Percentiles rank a stretch among this genome's conserved stretches.
Conservation (phyloP, 2,113 vertebrate genomes). For the Apodemus sylvaticus region DNA sequence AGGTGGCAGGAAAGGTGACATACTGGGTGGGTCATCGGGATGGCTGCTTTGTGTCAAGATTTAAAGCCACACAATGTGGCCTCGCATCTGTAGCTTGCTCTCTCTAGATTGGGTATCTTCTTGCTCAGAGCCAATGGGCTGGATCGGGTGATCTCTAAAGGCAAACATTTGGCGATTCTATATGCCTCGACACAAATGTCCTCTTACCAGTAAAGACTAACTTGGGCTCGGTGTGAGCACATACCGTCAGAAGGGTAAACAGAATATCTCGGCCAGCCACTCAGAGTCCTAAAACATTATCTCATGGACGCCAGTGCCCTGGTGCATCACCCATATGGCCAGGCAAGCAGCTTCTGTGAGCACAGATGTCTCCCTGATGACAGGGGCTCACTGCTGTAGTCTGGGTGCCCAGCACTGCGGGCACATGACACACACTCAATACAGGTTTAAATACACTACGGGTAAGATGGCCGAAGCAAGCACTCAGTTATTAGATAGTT, state of each 20-base stretch:
- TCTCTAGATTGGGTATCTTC: not conserved
- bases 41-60: not conserved
- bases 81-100: not conserved
- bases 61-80: not conserved
- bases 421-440: not conserved
- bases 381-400: no score
- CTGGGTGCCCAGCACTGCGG: not conserved
- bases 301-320: not conserved
- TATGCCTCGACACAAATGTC: not conserved
- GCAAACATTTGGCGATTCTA: not conserved
- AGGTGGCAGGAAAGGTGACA: not conserved
- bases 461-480: not conserved
- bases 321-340: not conserved
- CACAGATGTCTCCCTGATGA: not conserved
- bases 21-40: not conserved
- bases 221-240: not conserved
- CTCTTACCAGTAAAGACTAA: not conserved
- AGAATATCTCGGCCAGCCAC: not conserved
- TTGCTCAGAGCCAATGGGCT: not conserved
- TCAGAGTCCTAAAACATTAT: not conserved
- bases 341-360: rapidly evolving
- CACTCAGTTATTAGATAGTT: not conserved
- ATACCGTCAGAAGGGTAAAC: not conserved
- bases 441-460: not conserved
- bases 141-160: not conserved